Evolutionary conservation across 2,888 invertebrate species (phyloP).

Genomic region (Teleogryllus oceanicus): DNA sequence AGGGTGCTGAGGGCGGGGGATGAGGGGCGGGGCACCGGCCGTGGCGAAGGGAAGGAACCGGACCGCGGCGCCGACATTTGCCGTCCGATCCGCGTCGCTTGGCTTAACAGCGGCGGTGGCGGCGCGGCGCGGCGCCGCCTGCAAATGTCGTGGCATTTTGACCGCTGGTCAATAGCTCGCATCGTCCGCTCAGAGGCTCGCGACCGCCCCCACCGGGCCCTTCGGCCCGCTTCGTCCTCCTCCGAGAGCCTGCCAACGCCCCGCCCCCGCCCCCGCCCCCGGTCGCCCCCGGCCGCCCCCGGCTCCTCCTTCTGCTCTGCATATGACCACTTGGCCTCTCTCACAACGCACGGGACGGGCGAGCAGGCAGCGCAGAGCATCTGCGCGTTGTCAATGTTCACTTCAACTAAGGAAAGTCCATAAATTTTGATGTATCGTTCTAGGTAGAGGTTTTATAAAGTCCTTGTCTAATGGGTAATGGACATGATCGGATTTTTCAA

Average conservation of each 20-base stretch:
- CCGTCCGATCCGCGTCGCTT: neutral
- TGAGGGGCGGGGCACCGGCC: neutral
- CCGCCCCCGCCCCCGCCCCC: neutral
- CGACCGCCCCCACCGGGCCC: neutral
- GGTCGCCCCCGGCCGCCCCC: neutral
- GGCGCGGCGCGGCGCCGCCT: neutral
- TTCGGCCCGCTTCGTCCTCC: neutral
- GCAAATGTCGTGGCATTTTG: conserved; percentile 4
- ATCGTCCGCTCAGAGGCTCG: neutral
- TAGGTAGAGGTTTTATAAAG: too few species aligned
- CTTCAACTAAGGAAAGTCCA: too few species aligned
- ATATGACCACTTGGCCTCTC: too few species aligned
- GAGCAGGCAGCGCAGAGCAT: too few species aligned
- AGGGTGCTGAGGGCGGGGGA: neutral
- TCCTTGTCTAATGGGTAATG: too few species aligned
- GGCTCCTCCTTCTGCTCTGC: neutral
- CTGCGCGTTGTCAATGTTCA: too few species aligned
- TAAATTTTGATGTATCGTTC: too few species aligned
- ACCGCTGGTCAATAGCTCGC: neutral
- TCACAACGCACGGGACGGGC: too few species aligned
- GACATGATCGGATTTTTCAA: too few species aligned
- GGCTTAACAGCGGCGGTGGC: neutral
- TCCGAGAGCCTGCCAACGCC: neutral
- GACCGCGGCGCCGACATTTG: neutral
- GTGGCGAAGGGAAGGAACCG: neutral